Conservation (phyloP, 2,113 vertebrate genomes). For the Crocuta crocuta region DNA sequence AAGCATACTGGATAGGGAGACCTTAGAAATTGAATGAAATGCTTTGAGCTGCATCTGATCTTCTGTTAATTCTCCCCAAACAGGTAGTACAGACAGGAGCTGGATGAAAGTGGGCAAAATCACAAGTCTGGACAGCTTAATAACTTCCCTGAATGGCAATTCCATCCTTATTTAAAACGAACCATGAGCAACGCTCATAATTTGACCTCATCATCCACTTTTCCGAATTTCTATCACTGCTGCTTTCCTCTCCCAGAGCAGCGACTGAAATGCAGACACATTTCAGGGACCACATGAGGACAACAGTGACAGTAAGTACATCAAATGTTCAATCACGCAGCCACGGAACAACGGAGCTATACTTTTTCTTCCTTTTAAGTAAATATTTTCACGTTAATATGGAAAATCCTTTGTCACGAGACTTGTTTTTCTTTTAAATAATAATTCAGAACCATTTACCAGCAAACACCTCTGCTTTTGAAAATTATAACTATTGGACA, state of each 20-base stretch:
- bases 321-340: neutral
- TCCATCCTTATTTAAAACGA: neutral
- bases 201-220: neutral
- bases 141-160: neutral
- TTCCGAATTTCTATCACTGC: neutral
- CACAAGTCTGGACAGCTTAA: neutral
- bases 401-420: neutral
- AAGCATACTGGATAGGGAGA: neutral
- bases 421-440: conserved; percentile 14
- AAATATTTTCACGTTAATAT: conserved; percentile 42
- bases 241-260: neutral
- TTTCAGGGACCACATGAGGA: neutral
- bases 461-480: neutral
- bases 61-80: neutral
- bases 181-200: neutral
- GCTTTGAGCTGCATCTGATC: too few relatives aligned
- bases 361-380: conserved; percentile 7
- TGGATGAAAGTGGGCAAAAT: neutral
- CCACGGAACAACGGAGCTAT: neutral
- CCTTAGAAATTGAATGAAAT: neutral
- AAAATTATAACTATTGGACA: neutral
- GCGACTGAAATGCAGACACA: neutral
- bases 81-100: neutral
- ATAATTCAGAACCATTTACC: neutral
- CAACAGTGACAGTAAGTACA: neutral